Percentiles rank a stretch among this genome's conserved stretches.
phyloP scores from a whole-genome alignment of 2,113 vertebrate species.

The Eurypyga helias region DNA sequence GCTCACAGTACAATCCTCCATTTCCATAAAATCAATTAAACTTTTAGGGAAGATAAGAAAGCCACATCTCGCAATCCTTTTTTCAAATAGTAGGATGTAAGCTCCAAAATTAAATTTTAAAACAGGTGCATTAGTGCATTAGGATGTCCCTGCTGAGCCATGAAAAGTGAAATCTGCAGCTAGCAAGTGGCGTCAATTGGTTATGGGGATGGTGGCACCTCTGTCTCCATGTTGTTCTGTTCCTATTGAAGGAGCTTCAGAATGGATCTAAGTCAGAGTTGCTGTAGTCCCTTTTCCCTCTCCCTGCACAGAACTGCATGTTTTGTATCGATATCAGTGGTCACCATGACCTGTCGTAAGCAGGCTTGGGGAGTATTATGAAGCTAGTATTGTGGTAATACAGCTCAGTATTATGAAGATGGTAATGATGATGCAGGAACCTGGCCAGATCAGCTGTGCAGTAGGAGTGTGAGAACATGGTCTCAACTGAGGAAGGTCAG shows the following conservation, averaged over 20 bases:
- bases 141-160: neutral
- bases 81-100: neutral
- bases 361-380: neutral
- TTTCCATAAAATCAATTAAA: slow-evolving; percentile 61
- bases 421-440: neutral
- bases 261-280: neutral
- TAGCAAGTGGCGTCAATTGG: neutral
- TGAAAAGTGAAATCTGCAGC: neutral
- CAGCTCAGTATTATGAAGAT: neutral
- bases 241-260: neutral
- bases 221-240: neutral
- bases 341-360: neutral
- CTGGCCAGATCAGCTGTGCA: neutral
- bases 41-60: slow-evolving; percentile 21
- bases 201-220: neutral
- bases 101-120: slow-evolving; percentile 13
- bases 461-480: neutral
- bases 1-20: slow-evolving; percentile 7
- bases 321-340: neutral
- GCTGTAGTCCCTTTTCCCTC: neutral
- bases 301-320: neutral
- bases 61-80: neutral
- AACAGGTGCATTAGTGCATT: neutral
- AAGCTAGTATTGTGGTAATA: too few species aligned
- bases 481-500: neutral